Evolutionary conservation across 2,888 invertebrate species (phyloP), one percentile per base, ranked within the genome.

Genomic region (Mesopsocus fuscifrons): DNA sequence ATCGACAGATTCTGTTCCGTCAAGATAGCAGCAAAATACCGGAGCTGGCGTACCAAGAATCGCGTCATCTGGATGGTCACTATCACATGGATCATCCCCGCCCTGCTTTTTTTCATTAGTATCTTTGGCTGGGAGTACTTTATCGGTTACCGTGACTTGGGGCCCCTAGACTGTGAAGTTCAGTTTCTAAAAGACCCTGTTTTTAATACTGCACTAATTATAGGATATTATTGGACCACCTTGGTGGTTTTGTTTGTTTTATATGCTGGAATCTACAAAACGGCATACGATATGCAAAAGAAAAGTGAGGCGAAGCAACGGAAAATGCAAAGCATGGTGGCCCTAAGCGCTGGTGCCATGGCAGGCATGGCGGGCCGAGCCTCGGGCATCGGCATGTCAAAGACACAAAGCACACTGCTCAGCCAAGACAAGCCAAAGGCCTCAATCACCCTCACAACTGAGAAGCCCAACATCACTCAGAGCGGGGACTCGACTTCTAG

Each of bases 61-160:
- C 75, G 85, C 52, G 94, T 95, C 11, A 77, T 92, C 47, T 83
- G 84, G 72, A 92, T 95, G 88, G 88, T 95, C 2, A 82, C 85
- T 3, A 79, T 91, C 34, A 94, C 92, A 0, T 97, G 95, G 95
- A 83, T 94, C 43, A 82, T 98, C 52, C 98, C 98, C 38, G 85
- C 91, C 1, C 65, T 94, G 45, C 67, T 98, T 8, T 98, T 98
- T 64, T 97, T 97, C 63, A 89, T 91, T 50, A 91, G 92, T 48
- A 97, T 99, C 51, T 94, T 98, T 57, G 97, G 97, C 34, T 98
- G 97, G 94, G 95, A 95, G 58, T 91, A 92, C 60, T 97, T 97
- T 57, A 83, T 91, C 35, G 95, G 95, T 16, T 83, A 79, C 56
- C 69, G 94, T 47, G 88, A 92, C 53, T 68, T 94, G 42, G 65